These are phyloP conservation scores for Dasypus novemcinctus DNA, from an alignment of 2,113 vertebrate genomes.

Conservation along the genomic window DNA sequence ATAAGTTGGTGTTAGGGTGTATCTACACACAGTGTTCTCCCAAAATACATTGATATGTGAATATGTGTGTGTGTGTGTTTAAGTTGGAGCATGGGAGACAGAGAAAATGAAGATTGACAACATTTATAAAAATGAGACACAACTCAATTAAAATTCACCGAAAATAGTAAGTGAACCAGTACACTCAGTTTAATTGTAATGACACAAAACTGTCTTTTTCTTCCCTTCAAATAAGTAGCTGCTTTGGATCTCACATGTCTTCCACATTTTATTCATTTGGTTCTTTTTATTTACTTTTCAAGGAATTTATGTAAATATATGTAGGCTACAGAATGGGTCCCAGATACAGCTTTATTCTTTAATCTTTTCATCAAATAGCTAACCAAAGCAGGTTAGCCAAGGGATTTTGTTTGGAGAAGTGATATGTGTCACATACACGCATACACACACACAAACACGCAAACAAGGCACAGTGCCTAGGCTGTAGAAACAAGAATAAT, in stretches of 20 bases:
- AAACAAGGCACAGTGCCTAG: constrained; percentile 5
- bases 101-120: constrained; percentile 81
- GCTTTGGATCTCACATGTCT: constrained; percentile 58
- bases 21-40: neutral
- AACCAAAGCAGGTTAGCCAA: constrained; percentile 46
- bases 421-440: constrained; percentile 5
- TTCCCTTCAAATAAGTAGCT: constrained; percentile 62
- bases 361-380: constrained; percentile 77
- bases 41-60: constrained; percentile 17
- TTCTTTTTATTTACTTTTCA: constrained; percentile 74
- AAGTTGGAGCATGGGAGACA: constrained; percentile 61
- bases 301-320: constrained; percentile 80
- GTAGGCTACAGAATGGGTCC: constrained; percentile 69
- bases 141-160: constrained; percentile 79
- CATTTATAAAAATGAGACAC: constrained; percentile 79
- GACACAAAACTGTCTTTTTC: constrained; percentile 65
- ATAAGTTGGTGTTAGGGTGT: neutral
- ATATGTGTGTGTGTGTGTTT: constrained; percentile 54
- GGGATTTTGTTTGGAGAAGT: constrained; percentile 55
- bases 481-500: constrained; percentile 36
- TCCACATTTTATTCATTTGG: constrained; percentile 60
- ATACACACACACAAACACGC: constrained; percentile 41
- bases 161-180: constrained; percentile 74
- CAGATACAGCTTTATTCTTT: constrained; percentile 74
- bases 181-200: constrained; percentile 62